A percentile compares a stretch with the other conserved stretches of the same genome.
phyloP scores from a whole-genome alignment of 2,888 invertebrate species.

The Toxonevra muliebris region DNA sequence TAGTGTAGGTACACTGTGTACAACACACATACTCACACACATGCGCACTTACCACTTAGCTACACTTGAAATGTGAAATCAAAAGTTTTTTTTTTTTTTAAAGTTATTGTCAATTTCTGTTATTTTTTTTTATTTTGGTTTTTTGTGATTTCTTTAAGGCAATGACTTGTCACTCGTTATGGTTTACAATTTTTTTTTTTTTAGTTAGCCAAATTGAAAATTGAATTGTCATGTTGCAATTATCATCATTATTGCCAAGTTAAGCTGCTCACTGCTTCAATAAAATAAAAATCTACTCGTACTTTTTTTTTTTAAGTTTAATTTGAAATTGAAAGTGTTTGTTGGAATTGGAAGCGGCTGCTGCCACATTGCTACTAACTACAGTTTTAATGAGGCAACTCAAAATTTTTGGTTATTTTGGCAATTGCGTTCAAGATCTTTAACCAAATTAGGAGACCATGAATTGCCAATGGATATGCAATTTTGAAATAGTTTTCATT shows the following conservation, averaged over 20 bases:
- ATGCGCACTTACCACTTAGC: not conserved
- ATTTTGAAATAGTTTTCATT: too few species aligned
- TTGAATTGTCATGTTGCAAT: conserved; percentile 18
- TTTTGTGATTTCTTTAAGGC: too few species aligned
- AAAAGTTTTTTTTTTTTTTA: not conserved
- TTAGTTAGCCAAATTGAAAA: conserved; percentile 7
- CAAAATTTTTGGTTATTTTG: not conserved
- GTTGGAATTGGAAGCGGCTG: too few species aligned
- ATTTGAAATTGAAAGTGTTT: not conserved
- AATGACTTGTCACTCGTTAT: not conserved
- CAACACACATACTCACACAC: not conserved
- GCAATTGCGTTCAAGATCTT: conserved; percentile 22
- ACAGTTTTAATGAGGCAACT: too few species aligned
- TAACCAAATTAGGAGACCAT: conserved; percentile 19
- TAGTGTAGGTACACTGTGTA: not conserved
- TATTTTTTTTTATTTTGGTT: not conserved
- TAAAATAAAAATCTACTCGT: too few species aligned
- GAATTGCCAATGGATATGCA: conserved; percentile 1
- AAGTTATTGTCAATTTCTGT: not conserved
- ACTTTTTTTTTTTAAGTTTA: not conserved
- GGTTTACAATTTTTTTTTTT: not conserved
- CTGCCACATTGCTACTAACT: too few species aligned
- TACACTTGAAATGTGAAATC: not conserved
- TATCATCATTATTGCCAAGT: not conserved
- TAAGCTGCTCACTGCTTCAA: too few species aligned